Conservation (phyloP, 2,113 vertebrate genomes). For the Coryphaenoides rupestris region DNA sequence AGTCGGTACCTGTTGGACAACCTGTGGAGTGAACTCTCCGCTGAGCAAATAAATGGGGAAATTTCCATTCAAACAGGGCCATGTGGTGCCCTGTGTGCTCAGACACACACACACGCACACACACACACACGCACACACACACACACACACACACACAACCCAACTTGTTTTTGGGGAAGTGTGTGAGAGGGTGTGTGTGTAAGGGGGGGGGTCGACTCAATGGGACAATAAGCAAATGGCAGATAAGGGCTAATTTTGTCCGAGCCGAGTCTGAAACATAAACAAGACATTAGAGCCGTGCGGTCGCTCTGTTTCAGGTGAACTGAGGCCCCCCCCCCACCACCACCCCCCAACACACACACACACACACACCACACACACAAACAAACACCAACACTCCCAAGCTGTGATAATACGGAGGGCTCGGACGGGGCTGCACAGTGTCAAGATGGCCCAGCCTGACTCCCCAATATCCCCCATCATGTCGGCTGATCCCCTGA, state of each 20-base stretch:
- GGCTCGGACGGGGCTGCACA: too few relatives aligned
- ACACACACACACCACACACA: too few relatives aligned
- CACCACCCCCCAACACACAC: slow-evolving; percentile 41
- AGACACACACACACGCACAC: too few relatives aligned
- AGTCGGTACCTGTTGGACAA: slow-evolving; percentile 18
- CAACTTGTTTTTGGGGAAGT: slow-evolving; percentile 9
- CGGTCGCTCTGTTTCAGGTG: slow-evolving; percentile 70
- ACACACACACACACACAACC: not conserved
- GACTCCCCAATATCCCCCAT: too few relatives aligned
- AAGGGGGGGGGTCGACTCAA: slow-evolving; percentile 32
- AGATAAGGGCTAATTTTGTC: slow-evolving; percentile 75
- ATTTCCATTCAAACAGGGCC: slow-evolving; percentile 34
- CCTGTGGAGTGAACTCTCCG: not conserved
- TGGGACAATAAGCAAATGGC: slow-evolving; percentile 67
- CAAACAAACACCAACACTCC: too few relatives aligned
- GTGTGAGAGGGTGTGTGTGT: not conserved
- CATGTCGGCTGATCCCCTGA: too few relatives aligned
- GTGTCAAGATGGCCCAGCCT: too few relatives aligned
- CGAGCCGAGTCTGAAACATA: slow-evolving; percentile 73
- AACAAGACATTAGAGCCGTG: slow-evolving; percentile 70
- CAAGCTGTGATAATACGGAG: too few relatives aligned
- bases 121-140: too few relatives aligned
- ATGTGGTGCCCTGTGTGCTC: slow-evolving; percentile 11
- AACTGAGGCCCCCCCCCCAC: slow-evolving; percentile 73
- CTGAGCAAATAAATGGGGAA: slow-evolving; percentile 6